phyloP scores from a whole-genome alignment of 1,140 invertebrate genomes.

The Psilanteris sp. region DNA sequence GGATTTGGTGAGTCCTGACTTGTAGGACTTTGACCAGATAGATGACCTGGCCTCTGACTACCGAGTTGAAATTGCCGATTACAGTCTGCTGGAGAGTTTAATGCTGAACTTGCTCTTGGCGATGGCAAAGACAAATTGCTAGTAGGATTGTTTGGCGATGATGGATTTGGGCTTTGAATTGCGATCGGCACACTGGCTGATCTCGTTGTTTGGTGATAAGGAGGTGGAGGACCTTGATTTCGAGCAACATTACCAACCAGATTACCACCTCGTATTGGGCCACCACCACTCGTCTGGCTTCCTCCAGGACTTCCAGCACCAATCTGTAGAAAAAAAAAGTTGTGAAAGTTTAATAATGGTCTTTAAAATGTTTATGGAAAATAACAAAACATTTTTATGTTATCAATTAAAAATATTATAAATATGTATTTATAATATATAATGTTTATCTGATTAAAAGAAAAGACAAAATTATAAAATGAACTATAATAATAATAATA shows the following conservation, averaged over 20 bases:
- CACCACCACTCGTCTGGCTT: conserved; percentile 56
- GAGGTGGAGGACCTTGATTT: conserved; percentile 91
- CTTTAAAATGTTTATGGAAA: no score
- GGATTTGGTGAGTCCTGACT: conserved; percentile 81
- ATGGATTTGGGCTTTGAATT: conserved; percentile 85
- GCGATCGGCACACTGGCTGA: conserved; percentile 92
- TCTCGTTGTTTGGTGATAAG: conserved; percentile 89
- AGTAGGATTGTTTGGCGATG: conserved; percentile 86
- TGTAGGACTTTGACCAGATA: conserved; percentile 84
- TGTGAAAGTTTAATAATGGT: no score
- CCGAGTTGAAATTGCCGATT: conserved; percentile 79
- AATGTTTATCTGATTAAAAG: no score
- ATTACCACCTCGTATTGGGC: conserved; percentile 76
- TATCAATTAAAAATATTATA: no score
- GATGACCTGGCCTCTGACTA: conserved; percentile 78
- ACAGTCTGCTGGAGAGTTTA: conserved; percentile 86
- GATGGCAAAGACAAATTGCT: conserved; percentile 86
- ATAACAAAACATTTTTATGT: no score
- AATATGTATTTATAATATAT: no score
- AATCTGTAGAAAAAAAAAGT: conserved; percentile 3
- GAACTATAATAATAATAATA: no score
- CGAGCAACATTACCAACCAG: conserved; percentile 81
- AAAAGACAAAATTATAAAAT: no score
- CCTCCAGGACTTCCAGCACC: conserved; percentile 75
- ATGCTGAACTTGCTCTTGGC: conserved; percentile 84